Evolutionary conservation across 2,113 vertebrate species (phyloP).

Genomic region (Campylomormyrus tamandua): DNA sequence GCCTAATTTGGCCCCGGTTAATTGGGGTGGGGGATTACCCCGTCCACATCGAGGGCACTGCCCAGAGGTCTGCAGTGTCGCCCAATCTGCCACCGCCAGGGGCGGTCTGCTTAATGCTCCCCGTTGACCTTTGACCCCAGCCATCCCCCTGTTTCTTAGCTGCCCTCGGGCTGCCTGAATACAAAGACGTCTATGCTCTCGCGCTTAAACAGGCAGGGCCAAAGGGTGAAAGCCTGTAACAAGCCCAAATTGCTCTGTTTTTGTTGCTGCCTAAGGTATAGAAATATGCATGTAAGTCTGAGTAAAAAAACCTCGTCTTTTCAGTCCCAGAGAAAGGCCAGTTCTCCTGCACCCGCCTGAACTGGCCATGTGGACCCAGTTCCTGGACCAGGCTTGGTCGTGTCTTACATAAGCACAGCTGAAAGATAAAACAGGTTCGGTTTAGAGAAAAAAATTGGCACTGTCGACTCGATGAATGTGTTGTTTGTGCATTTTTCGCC

Average conservation of each 20-base stretch:
- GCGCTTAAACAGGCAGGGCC: not conserved
- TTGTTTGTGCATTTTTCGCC: not conserved
- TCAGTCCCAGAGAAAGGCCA: not conserved
- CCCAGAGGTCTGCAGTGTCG: not conserved
- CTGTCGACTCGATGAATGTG: not conserved
- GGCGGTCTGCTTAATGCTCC: constrained; percentile 8
- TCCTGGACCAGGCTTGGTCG: not conserved
- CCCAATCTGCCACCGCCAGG: not conserved
- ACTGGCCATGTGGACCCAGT: not conserved
- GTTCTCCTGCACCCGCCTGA: not conserved
- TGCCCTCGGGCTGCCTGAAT: not conserved
- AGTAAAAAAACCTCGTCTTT: not conserved
- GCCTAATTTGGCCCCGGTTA: not conserved
- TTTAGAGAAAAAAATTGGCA: not conserved
- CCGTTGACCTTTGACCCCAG: constrained; percentile 4
- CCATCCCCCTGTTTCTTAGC: constrained; percentile 7
- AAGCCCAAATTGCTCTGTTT: not conserved
- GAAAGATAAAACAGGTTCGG: not conserved
- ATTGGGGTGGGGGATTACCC: not conserved
- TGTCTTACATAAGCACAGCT: not conserved
- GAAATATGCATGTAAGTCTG: not conserved
- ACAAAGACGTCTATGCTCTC: not conserved
- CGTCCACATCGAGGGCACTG: not conserved
- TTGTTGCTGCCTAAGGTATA: not conserved
- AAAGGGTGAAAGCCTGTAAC: not conserved